phyloP scores from a whole-genome alignment of 1,140 invertebrate genomes.

The Hylaeus anthracinus region DNA sequence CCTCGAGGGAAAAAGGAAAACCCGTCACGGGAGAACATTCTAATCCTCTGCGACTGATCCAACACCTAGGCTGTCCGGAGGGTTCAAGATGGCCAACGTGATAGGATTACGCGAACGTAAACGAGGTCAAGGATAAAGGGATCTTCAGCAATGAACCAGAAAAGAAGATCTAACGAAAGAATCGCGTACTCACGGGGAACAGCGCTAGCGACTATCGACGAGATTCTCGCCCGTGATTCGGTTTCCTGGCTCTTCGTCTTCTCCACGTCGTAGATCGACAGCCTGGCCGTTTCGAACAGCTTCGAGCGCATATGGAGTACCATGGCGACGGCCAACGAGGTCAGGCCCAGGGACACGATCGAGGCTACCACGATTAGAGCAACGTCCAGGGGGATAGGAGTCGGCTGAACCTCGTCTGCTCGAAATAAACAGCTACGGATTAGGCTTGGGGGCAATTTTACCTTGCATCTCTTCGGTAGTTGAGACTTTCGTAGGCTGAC shows the following conservation, averaged over 20 bases:
- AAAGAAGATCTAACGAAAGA: constrained; percentile 8
- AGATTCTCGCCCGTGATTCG: constrained; percentile 32
- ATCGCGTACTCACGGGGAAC: constrained; percentile 57
- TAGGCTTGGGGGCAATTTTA: neutral
- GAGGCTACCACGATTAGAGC: constrained; percentile 75
- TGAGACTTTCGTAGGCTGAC: too few species aligned
- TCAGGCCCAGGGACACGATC: constrained; percentile 76
- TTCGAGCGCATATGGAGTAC: constrained; percentile 75
- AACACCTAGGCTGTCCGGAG: neutral
- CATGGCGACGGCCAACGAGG: constrained; percentile 72
- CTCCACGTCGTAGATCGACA: constrained; percentile 73
- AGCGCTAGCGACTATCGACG: constrained; percentile 26
- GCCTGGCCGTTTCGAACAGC: constrained; percentile 73
- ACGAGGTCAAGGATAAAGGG: constrained; percentile 47
- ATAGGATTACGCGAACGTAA: constrained; percentile 23
- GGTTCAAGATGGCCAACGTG: constrained; percentile 25
- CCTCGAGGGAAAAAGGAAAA: constrained; percentile 15
- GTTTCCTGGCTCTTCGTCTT: constrained; percentile 58
- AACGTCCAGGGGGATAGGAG: constrained; percentile 71
- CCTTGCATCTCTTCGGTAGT: neutral
- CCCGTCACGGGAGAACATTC: neutral
- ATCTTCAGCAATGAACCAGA: constrained; percentile 27
- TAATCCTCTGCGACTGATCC: constrained; percentile 11
- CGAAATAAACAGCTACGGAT: neutral
- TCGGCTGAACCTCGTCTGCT: constrained; percentile 58